These are phyloP conservation scores for Phortica okadai DNA, from an alignment of 2,888 invertebrate genomes.

Conservation along the genomic window DNA sequence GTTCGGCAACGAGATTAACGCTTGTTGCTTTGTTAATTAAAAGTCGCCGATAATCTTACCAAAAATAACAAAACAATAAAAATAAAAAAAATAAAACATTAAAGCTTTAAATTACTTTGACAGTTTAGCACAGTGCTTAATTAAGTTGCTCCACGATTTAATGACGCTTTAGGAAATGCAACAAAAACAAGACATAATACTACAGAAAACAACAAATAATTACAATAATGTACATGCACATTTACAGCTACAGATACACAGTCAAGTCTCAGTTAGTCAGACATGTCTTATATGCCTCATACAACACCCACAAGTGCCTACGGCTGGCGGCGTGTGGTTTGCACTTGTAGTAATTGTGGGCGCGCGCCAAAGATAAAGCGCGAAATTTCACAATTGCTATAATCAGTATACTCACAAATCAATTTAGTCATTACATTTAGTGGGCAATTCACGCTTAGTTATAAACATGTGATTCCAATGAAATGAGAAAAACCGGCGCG, in stretches of 20 bases:
- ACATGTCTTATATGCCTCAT: neutral
- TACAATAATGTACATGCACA: neutral
- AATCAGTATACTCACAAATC: neutral
- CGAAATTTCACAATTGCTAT: neutral
- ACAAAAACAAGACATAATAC: neutral
- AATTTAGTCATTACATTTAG: neutral
- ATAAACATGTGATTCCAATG: neutral
- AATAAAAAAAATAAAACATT: neutral
- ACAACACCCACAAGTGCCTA: neutral
- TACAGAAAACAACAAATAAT: neutral
- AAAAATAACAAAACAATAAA: neutral
- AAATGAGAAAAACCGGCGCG: neutral
- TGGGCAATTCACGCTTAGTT: neutral
- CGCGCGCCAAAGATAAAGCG: neutral
- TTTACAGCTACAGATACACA: neutral
- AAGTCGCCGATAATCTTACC: neutral
- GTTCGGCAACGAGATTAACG: neutral
- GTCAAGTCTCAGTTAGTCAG: neutral
- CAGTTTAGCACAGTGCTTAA: neutral
- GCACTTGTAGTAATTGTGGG: neutral
- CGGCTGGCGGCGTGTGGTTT: neutral
- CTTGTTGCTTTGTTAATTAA: constrained; percentile 15
- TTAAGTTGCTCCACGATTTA: neutral
- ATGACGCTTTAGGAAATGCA: neutral
- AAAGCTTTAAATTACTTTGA: neutral